phyloP scores from a whole-genome alignment of 2,113 vertebrate species.

The Phycodurus eques region DNA sequence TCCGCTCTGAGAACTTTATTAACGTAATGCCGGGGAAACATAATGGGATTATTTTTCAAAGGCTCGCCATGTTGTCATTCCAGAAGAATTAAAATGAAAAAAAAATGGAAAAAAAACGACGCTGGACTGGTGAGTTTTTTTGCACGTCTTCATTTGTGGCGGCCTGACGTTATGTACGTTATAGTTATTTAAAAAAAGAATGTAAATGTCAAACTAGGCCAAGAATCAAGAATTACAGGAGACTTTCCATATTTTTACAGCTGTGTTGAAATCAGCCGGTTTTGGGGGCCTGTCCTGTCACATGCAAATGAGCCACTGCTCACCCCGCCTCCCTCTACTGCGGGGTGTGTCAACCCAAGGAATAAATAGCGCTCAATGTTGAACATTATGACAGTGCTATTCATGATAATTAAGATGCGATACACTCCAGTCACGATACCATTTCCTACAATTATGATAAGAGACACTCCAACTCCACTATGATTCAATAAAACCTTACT shows the following conservation, averaged over 20 bases:
- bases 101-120: neutral
- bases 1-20: conserved; percentile 31
- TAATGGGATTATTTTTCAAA: conserved; percentile 15
- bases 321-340: neutral
- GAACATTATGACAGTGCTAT: neutral
- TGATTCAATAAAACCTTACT: too few species aligned
- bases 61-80: neutral
- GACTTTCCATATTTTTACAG: neutral
- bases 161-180: conserved; percentile 9
- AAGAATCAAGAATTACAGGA: neutral
- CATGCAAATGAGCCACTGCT: neutral
- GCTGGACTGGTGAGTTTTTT: neutral
- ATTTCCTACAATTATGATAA: neutral
- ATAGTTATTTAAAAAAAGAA: too few species aligned
- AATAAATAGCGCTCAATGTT: neutral
- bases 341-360: neutral
- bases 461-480: neutral
- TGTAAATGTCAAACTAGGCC: neutral
- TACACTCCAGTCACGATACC: neutral
- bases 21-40: conserved; percentile 30
- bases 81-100: neutral
- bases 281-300: neutral
- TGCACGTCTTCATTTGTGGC: conserved; percentile 11
- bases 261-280: neutral
- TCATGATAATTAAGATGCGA: neutral